A percentile compares a stretch with the other conserved stretches of the same genome.
Evolutionary conservation across 1,140 invertebrate species (phyloP).

Genomic region (Megathymus violae): DNA sequence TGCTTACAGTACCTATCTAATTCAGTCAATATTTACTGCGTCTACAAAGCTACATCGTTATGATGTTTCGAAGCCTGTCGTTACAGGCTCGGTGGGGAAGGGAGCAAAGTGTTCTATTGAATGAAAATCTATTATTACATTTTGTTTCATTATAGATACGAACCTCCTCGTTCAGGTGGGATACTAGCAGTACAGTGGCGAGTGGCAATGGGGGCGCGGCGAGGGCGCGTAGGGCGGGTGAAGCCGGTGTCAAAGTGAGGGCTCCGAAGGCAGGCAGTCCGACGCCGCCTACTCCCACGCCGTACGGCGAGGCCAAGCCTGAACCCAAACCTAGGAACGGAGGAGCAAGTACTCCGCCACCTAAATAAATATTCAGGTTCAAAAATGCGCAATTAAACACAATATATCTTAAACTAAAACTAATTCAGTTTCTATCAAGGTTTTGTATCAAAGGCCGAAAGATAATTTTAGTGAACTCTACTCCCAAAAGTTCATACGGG

Average conservation of each 20-base stretch:
- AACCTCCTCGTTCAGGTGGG: slow-evolving; percentile 97
- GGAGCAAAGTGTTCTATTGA: slow-evolving; percentile 26
- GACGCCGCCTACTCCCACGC: slow-evolving; percentile 87
- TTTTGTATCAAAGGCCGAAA: too few relatives aligned
- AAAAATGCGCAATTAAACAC: neutral
- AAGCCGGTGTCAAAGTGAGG: slow-evolving; percentile 88
- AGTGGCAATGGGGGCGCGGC: slow-evolving; percentile 85
- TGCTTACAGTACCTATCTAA: slow-evolving; percentile 28
- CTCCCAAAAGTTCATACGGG: neutral
- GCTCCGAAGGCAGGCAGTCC: slow-evolving; percentile 89
- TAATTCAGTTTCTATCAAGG: too few relatives aligned
- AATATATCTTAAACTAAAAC: too few relatives aligned
- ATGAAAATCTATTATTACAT: slow-evolving; percentile 23
- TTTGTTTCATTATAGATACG: slow-evolving; percentile 54
- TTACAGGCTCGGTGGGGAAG: slow-evolving; percentile 25
- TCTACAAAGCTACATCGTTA: slow-evolving; percentile 25
- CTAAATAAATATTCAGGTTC: slow-evolving; percentile 38
- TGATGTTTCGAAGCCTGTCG: slow-evolving; percentile 22
- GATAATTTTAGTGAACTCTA: slow-evolving; percentile 6
- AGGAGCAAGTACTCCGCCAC: slow-evolving; percentile 82
- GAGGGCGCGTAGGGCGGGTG: slow-evolving; percentile 87
- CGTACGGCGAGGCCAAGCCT: slow-evolving; percentile 93
- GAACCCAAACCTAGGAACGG: slow-evolving; percentile 83
- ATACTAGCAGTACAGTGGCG: slow-evolving; percentile 93
- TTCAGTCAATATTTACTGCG: slow-evolving; percentile 30